Evolutionary conservation across 1,140 invertebrate genomes (phyloP), one percentile per base, ranked within the genome.

Genomic region (Heliothis virescens): DNA sequence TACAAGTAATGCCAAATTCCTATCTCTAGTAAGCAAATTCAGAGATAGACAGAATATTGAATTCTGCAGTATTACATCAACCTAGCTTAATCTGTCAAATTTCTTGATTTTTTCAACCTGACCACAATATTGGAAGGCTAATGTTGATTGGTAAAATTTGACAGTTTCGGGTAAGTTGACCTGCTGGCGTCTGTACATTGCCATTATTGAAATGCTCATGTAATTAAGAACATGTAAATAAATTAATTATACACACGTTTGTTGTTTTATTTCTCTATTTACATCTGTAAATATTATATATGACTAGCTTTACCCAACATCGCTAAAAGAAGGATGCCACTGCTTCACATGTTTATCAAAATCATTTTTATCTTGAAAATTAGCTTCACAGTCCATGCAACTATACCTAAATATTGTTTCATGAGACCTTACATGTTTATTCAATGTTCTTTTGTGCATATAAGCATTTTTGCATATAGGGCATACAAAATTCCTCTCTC

Each of bases 361-460:
- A 13, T 86, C 83, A 59, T 48, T 67, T 76, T 83, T 87, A 13
- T 50, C 78, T 1, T 81, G 18, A 84, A 95, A 95, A 10, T 90
- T 92, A 34, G 92, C 90, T 71, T 91, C 85, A 82, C 95, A 95
- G 4, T 91, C 83, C 16, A 89, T 48, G 15, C 52, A 72, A 34
- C 57, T 50, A 47, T 67, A 74, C 13, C 55, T 47, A 7, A 63
- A 52, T 47, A n/a, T 13, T 9, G 29, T 21, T 12, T 72, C 41
- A 78, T 96, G 96, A 55, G 95, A 96, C 84, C 96, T 96, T 77
- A 96, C 95, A 83, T 97, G 97, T 67, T 96, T 95, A 67, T 96
- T 95, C 94, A 97, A 95, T 67, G 96, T 96, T 82, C 96, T 95
- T 81, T 96, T 96, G 67, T 96, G 94, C 26, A 96, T 96, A 85